These are phyloP conservation scores for Eulimnadia texana DNA, from an alignment of 1,140 invertebrate genomes.

Conservation along the genomic window DNA sequence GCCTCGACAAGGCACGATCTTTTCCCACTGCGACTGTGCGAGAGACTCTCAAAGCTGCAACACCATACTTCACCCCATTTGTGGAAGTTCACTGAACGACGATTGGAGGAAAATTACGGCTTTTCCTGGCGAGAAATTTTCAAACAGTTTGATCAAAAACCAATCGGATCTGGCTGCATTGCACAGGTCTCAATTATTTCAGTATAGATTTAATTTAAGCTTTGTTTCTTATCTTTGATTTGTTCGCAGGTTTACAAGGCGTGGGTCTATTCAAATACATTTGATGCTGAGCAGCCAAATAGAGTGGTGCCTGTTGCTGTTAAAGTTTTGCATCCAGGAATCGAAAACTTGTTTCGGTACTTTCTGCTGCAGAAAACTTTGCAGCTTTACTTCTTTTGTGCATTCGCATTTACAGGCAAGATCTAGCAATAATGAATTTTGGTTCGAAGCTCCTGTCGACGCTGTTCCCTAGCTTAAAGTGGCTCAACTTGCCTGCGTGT, in stretches of 20 bases:
- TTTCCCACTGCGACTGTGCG: conserved; percentile 32
- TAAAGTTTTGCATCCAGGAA: conserved; percentile 34
- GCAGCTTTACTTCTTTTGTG: background rate
- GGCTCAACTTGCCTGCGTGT: conserved; percentile 35
- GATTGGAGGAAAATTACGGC: conserved; percentile 28
- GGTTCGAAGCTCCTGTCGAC: conserved; percentile 25
- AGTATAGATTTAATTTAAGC: background rate
- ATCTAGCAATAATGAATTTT: conserved; percentile 31
- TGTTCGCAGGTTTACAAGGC: conserved; percentile 29
- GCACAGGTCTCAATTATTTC: conserved; percentile 31
- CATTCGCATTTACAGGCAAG: too few species aligned
- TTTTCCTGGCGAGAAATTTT: conserved; percentile 29
- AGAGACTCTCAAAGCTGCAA: conserved; percentile 30
- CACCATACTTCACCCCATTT: conserved; percentile 27
- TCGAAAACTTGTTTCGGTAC: conserved; percentile 26
- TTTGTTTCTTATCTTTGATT: too few species aligned
- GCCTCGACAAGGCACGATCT: conserved; percentile 33
- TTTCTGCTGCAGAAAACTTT: background rate
- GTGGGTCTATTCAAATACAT: conserved; percentile 25
- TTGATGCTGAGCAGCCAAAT: conserved; percentile 10
- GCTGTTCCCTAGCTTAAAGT: conserved; percentile 30
- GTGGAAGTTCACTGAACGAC: conserved; percentile 27
- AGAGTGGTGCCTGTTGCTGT: conserved; percentile 25
- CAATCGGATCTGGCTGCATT: conserved; percentile 37
- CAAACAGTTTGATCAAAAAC: conserved; percentile 26